Base-by-base conservation (phyloP, 2,888 invertebrate species). In the Ennomos fuscantarius region DNA sequence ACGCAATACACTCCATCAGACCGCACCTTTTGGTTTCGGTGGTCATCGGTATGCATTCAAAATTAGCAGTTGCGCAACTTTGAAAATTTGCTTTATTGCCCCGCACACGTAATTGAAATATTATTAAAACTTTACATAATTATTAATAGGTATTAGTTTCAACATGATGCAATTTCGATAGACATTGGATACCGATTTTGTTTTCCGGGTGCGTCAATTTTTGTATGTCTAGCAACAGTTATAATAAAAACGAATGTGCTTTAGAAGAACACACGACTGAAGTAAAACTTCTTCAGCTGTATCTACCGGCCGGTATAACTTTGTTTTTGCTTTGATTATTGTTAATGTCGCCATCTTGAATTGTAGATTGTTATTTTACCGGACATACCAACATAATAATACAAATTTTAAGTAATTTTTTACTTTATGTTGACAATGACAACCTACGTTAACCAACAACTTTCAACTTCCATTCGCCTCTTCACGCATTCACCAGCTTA, bases 41-140 rank as follows among this genome's bases (percentile, higher is more conserved):
- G 72, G 71, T 73, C 71, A 63, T 74, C 75, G 70, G 70, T 65
- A 60, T 74, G 66, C 54, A 73, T 67, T 68, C 60, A 65, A 67
- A 73, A 69, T 67, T 65, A 65, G 63, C 55, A 59, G 62, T 73
- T 72, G 66, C 69, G 69, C 69, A 73, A 74, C 53, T 56, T 39
- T 36, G 50, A 44, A 34, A 60, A 62, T 67, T 49, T 59, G 51
- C 55, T 48, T 42, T 64, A 57, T 60, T 56, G 47, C 40, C 42
- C 33, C 40, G 59, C 43, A 55, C 41, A 37, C 37, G 49, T 58
- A 57, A 54, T 55, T 59, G 47, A 24, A 1, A 24, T 24, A 24
- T 57, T 54, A 54, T 55, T 54, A 35, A 24, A 24, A 45, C 32
- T 55, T 31, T 36, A 47, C 34, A 51, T 42, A 54, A 54, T 45